Evolutionary conservation across 1,140 invertebrate species (phyloP).

Genomic region (Drosophila grimshawi): DNA sequence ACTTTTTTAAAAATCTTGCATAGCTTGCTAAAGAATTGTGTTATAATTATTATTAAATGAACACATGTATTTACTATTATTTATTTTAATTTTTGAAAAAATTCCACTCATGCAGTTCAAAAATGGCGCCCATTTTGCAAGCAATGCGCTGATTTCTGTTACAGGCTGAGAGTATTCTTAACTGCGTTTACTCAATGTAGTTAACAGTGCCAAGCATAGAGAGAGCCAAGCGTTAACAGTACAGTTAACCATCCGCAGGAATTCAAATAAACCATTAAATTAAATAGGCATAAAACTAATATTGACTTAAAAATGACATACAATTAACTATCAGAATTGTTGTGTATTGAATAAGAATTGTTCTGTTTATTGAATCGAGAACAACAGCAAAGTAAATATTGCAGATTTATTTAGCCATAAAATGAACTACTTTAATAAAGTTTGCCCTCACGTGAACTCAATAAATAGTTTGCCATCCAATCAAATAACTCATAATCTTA

Average conservation of each 20-base stretch:
- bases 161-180: constrained; percentile 13
- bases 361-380: too few species aligned
- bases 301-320: background rate
- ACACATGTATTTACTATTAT: background rate
- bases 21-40: too few species aligned
- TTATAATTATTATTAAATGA: too few species aligned
- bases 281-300: constrained; percentile 27
- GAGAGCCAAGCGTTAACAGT: constrained; percentile 8
- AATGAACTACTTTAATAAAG: background rate
- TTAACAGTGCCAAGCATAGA: constrained; percentile 20
- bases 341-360: too few species aligned
- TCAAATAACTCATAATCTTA: background rate
- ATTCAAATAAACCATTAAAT: constrained; percentile 24
- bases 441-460: background rate
- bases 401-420: background rate
- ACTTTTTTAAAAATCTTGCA: background rate
- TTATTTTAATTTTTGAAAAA: background rate
- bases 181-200: constrained; percentile 1
- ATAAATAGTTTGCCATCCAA: background rate
- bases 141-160: constrained; percentile 2
- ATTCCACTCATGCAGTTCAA: background rate
- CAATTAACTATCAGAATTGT: background rate
- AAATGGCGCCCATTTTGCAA: constrained; percentile 32
- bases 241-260: constrained; percentile 9
- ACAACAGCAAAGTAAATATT: background rate